Percentiles rank a stretch among this genome's conserved stretches.
These are phyloP conservation scores for Drosophila tanythrix DNA, from an alignment of 2,888 invertebrate species.

Conservation along the genomic window DNA sequence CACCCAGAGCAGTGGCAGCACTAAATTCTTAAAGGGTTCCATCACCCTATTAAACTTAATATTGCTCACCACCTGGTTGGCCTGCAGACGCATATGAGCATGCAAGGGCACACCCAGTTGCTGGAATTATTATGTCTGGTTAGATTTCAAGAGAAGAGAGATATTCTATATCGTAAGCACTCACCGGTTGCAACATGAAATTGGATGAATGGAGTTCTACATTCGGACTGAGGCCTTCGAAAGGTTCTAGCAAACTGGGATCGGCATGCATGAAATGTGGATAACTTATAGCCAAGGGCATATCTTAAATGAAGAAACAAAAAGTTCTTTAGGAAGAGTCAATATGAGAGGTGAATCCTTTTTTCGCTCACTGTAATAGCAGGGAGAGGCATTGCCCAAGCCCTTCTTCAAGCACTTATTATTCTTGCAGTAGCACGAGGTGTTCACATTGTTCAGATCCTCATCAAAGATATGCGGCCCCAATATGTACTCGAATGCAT, in stretches of 20 bases:
- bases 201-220: conserved; percentile 85
- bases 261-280: conserved; percentile 90
- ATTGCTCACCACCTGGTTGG: conserved; percentile 89
- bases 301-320: conserved; percentile 84
- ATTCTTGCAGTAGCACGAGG: conserved; percentile 88
- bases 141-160: neutral
- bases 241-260: conserved; percentile 86
- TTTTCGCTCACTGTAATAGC: conserved; percentile 88
- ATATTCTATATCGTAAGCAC: conserved; percentile 6
- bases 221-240: conserved; percentile 88
- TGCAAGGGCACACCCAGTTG: conserved; percentile 88
- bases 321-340: neutral
- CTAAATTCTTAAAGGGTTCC: conserved; percentile 87
- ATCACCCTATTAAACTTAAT: conserved; percentile 88
- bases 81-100: conserved; percentile 89
- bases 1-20: conserved; percentile 90
- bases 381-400: conserved; percentile 89
- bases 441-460: conserved; percentile 86
- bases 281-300: conserved; percentile 90
- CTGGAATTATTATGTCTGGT: conserved; percentile 82
- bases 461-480: conserved; percentile 87
- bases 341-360: neutral
- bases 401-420: conserved; percentile 87
- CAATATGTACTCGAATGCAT: conserved; percentile 87
- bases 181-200: conserved; percentile 90